phyloP scores from a whole-genome alignment of 2,113 vertebrate species.

The Chaetorhynchus papuensis region DNA sequence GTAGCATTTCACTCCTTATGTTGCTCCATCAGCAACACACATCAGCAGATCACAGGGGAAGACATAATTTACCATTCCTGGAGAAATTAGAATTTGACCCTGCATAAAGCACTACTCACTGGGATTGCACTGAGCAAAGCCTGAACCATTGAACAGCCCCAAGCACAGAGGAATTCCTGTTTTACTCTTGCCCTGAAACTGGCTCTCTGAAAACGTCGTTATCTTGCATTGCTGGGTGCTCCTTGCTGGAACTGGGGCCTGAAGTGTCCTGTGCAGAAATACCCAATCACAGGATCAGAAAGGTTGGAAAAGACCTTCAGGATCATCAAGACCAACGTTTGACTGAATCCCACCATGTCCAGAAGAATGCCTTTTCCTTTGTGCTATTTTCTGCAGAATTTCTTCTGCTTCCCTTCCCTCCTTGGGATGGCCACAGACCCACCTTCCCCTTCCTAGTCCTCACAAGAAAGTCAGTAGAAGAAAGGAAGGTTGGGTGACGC shows the following conservation, averaged over 20 bases:
- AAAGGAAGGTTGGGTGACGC: background rate
- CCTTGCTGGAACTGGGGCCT: background rate
- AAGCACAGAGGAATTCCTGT: background rate
- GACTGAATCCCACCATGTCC: background rate
- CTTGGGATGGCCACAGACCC: background rate
- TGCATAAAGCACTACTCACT: background rate
- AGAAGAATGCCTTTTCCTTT: background rate
- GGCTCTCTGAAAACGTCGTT: background rate
- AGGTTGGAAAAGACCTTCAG: background rate
- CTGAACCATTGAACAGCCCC: background rate
- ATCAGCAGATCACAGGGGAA: background rate
- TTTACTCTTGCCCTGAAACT: background rate
- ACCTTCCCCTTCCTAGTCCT: background rate
- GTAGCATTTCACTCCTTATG: background rate
- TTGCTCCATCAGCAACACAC: background rate
- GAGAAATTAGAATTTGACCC: background rate
- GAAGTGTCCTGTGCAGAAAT: background rate
- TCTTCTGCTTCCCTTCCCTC: background rate
- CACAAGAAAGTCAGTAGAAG: background rate
- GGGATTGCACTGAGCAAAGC: background rate
- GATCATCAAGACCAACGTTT: background rate
- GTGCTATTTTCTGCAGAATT: background rate
- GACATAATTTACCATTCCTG: background rate
- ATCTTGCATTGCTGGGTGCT: background rate
- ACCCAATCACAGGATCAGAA: background rate